Percentiles rank a stretch among this genome's conserved stretches.
These are phyloP conservation scores for Autographa gamma DNA, from an alignment of 2,888 invertebrate species.

Conservation along the genomic window DNA sequence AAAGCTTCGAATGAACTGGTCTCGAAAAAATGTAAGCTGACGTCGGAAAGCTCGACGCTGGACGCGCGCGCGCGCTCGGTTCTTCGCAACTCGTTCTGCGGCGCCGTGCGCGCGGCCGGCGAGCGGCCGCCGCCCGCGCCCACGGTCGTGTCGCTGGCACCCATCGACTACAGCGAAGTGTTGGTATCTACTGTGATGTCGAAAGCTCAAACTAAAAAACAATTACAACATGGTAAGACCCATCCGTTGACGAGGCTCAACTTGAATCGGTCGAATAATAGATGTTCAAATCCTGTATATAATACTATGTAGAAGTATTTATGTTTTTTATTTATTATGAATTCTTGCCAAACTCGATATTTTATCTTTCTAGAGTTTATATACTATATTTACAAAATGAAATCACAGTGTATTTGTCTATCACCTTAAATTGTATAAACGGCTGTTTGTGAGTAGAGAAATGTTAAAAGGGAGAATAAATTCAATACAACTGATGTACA, in stretches of 20 bases:
- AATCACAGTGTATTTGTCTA: constrained; percentile 87
- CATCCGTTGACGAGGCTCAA: constrained; percentile 97
- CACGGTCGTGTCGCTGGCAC: constrained; percentile 77
- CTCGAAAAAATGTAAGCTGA: constrained; percentile 56
- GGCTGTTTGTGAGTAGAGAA: constrained; percentile 86
- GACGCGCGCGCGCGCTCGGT: constrained; percentile 64
- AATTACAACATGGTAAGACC: constrained; percentile 96
- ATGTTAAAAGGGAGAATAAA: constrained; percentile 85
- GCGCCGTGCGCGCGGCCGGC: constrained; percentile 68
- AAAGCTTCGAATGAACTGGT: constrained; percentile 58
- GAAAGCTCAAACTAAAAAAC: constrained; percentile 93
- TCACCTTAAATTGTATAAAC: constrained; percentile 84
- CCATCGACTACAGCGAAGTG: constrained; percentile 87
- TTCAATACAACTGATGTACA: constrained; percentile 87
- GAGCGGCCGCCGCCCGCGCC: constrained; percentile 80
- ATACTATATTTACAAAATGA: constrained; percentile 88
- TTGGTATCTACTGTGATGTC: constrained; percentile 92
- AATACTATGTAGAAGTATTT: constrained; percentile 94
- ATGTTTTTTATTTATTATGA: constrained; percentile 87
- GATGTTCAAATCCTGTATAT: constrained; percentile 94
- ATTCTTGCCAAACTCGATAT: constrained; percentile 89
- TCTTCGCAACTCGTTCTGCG: constrained; percentile 69
- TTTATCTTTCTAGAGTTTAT: constrained; percentile 89
- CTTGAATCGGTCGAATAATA: constrained; percentile 92
- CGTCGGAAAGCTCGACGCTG: constrained; percentile 63